A percentile compares a stretch with the other conserved stretches of the same genome.
Conservation (phyloP, 2,888 invertebrate species). For the Sarcophaga subvicina region DNA sequence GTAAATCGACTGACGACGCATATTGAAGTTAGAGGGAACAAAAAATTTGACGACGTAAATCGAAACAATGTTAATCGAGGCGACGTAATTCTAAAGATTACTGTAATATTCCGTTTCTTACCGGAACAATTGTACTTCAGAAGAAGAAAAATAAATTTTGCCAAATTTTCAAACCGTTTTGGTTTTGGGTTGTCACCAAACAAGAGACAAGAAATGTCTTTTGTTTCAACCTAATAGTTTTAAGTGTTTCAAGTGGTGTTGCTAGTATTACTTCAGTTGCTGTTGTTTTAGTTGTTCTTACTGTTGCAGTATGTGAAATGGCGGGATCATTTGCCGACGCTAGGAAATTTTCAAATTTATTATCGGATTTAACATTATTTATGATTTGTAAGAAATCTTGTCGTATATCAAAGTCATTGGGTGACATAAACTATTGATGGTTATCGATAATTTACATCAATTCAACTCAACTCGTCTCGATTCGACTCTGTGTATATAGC, state of each 20-base stretch:
- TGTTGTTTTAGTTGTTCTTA: constrained; percentile 40
- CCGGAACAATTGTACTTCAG: too few relatives aligned
- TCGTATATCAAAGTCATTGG: constrained; percentile 80
- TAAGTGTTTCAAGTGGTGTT: constrained; percentile 42
- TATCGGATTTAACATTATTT: constrained; percentile 81
- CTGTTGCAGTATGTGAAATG: constrained; percentile 53
- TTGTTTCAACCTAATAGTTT: constrained; percentile 20
- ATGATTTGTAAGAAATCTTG: constrained; percentile 79
- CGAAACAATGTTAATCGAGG: too few relatives aligned
- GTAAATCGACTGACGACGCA: too few relatives aligned
- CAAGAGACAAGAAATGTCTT: not conserved
- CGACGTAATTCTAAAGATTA: too few relatives aligned
- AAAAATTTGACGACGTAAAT: too few relatives aligned
- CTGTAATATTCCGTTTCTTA: too few relatives aligned
- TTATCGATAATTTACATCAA: constrained; percentile 80
- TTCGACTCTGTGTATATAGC: constrained; percentile 44
- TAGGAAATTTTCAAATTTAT: constrained; percentile 81
- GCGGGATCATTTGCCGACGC: constrained; percentile 76
- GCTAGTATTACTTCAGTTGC: constrained; percentile 23
- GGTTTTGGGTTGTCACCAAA: too few relatives aligned
- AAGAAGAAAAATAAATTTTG: too few relatives aligned
- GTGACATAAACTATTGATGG: constrained; percentile 78
- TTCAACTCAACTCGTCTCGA: constrained; percentile 71
- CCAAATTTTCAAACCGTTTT: too few relatives aligned
- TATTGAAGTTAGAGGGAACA: too few relatives aligned